Evolutionary conservation across 2,113 vertebrate genomes (phyloP), one percentile per base, ranked within the genome.

Genomic region (Epinephelus moara): DNA sequence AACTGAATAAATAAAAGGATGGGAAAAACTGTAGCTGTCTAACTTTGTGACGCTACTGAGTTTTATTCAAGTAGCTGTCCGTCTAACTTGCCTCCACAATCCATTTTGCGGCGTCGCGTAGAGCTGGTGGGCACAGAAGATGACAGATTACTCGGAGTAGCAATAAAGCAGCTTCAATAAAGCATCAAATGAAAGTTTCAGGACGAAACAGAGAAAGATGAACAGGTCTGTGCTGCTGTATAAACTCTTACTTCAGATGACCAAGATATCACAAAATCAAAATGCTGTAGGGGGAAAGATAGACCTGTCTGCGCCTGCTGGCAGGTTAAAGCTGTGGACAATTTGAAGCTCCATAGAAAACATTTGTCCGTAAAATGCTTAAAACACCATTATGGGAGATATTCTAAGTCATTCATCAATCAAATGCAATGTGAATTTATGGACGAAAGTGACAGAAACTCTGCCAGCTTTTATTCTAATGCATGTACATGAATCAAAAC

Each of bases 31-130:
- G 12, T 8, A 40, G 18, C 18, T 52, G 37, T 69, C 62, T 19
- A 75, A 57, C 18, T 33, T 63, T 40, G 33, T 49, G 5, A 79
- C 33, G 18, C 17, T 15, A 30, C 10, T 74, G 59, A 45, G 42
- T 52, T 85, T 70, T 73, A 52, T 74, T 76, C 21, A 66, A 66
- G 70, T 45, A 42, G 27, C 66, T 63, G 74, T 78, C 84, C 42
- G 47, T 70, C 55, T 70, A 25, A 60, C 59, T 75, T 80, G 9
- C 71, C 52, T 49, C 60, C 37, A 45, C 55, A 47, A 56, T 80
- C 79, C 69, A 69, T 82, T 86, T 45, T 33, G 6, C 59, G 56
- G 49, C 14, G 25, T 40, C n/a, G 53, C 0, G 0, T 1, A 6
- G 66, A 78, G 78, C 40, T 40, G 27, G 13, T 63, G 74, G 77